Evolutionary conservation across 2,888 invertebrate species (phyloP), one percentile per base, ranked within the genome.

Genomic region (Lampropteryx suffumata): DNA sequence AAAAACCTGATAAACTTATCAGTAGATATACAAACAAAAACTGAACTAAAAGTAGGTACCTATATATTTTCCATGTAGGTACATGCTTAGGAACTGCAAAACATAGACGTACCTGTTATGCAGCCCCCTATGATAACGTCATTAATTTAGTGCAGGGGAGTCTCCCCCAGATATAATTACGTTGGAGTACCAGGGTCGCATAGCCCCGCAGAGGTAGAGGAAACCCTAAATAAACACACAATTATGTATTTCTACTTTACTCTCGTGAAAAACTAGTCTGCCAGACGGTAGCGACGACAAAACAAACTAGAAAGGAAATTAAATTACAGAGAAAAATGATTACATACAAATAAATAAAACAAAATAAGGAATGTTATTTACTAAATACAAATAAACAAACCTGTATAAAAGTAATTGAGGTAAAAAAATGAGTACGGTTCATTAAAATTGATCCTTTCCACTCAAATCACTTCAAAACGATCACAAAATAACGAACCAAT

Each of bases 141-240:
- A 40, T 46, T 49, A 49, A 37, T 42, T 30, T 40, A 2, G 30
- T 44, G 36, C 37, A 28, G 43, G 57, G 61, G 57, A 36, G 62
- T 53, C 58, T 59, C 59, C 68, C 69, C 62, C 59, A 64, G 61
- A 67, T 71, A 67, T 81, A 82, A 83, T 82, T 82, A 77, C 72
- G 70, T 65, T 65, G 62, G 63, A 63, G 73, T 72, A 82, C 74
- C 67, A 78, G 77, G 81, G 70, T 64, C 57, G 65, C 76, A 77
- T 67, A 63, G 53, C 55, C 59, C 61, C 57, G 62, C 56, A 59
- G 67, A 70, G 69, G 67, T 56, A 74, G 78, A 74, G 78, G 79
- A 78, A 78, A 71, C 75, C 77, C 79, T 82, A 82, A 80, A 81
- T 77, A 83, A 84, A 84, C 79, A 78, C 69, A 73, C 73, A 73